Conservation (phyloP, 2,797 vertebrate genomes). For the Pangasius krempfi region DNA sequence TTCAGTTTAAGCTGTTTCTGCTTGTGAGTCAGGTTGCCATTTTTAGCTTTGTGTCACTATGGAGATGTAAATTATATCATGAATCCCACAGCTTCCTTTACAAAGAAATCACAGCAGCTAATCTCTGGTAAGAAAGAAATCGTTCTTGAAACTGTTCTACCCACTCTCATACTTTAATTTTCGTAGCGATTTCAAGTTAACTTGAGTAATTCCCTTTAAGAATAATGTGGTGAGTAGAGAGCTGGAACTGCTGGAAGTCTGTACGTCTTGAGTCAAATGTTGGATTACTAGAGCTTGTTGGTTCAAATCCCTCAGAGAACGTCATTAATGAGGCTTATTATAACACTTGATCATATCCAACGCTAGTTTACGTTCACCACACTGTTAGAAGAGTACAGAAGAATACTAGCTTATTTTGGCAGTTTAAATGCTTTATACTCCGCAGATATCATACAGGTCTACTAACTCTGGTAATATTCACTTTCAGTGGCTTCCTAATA, state of each 20-base stretch:
- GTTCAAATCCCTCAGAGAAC: background rate
- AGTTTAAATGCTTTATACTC: background rate
- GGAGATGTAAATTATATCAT: slow-evolving; percentile 22
- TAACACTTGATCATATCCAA: background rate
- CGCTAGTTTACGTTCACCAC: background rate
- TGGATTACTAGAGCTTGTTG: background rate
- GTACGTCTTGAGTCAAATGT: background rate
- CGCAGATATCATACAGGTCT: background rate
- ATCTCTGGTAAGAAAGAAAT: background rate
- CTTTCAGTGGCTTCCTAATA: background rate
- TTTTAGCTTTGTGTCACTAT: slow-evolving; percentile 27
- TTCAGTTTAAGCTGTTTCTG: slow-evolving; percentile 12
- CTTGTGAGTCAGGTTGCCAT: slow-evolving; percentile 12
- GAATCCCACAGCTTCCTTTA: background rate
- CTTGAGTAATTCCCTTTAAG: background rate
- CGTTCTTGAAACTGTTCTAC: background rate
- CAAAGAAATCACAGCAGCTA: background rate
- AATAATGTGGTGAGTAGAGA: background rate
- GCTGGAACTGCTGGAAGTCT: background rate
- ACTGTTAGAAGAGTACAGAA: background rate
- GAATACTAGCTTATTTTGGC: too few species aligned
- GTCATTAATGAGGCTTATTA: background rate
- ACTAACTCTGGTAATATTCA: background rate
- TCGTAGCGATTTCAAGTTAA: background rate
- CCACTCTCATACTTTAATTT: background rate